Evolutionary conservation across 2,888 invertebrate species (phyloP).

Genomic region (Globia sparganii): DNA sequence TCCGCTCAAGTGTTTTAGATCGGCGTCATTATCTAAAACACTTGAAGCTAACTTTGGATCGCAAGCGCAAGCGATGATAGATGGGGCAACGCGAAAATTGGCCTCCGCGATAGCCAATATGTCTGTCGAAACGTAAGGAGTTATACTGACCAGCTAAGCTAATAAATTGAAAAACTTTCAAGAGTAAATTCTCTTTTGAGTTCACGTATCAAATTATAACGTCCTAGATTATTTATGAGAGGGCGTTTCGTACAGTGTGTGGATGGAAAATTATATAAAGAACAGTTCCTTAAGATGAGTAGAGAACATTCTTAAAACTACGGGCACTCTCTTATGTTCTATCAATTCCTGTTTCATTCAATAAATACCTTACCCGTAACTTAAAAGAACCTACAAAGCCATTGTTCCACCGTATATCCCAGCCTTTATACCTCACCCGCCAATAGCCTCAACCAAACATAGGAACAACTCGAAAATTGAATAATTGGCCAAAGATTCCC

Average conservation of each 20-base stretch:
- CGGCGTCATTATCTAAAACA: slow-evolving; percentile 84
- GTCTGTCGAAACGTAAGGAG: slow-evolving; percentile 66
- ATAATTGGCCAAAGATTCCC: slow-evolving; percentile 81
- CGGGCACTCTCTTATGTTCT: background rate
- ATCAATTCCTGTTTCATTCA: background rate
- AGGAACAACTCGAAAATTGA: slow-evolving; percentile 79
- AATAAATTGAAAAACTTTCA: slow-evolving; percentile 55
- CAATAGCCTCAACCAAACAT: slow-evolving; percentile 75
- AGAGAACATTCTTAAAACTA: background rate
- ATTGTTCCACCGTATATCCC: slow-evolving; percentile 31
- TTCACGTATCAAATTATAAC: slow-evolving; percentile 53
- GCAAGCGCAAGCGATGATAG: slow-evolving; percentile 71
- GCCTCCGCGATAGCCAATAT: slow-evolving; percentile 69
- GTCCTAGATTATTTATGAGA: slow-evolving; percentile 38
- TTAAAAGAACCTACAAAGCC: background rate
- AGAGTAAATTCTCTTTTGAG: slow-evolving; percentile 57
- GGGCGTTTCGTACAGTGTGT: background rate
- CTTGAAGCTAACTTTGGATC: slow-evolving; percentile 68
- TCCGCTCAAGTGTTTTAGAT: slow-evolving; percentile 87
- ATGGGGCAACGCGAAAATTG: slow-evolving; percentile 76
- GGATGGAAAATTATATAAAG: slow-evolving; percentile 8
- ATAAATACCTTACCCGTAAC: background rate
- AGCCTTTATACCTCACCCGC: slow-evolving; percentile 63
- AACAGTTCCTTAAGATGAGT: background rate
- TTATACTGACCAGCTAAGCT: slow-evolving; percentile 53